Evolutionary conservation across 2,888 invertebrate species (phyloP), one percentile per base, ranked within the genome.

Genomic region (Trichopria drosophilae): DNA sequence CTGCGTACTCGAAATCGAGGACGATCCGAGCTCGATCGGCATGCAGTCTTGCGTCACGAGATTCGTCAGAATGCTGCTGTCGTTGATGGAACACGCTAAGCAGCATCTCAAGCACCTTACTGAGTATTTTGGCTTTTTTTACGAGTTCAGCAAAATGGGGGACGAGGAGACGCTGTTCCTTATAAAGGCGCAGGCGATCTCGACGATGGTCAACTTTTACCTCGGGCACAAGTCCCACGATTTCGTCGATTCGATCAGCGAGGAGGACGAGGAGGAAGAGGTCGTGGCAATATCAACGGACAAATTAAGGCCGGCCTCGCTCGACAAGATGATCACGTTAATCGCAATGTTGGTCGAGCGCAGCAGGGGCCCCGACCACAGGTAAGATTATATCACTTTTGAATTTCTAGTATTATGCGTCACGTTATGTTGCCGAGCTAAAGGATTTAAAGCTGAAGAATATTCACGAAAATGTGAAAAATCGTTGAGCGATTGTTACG

Each of bases 81-180:
- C 89, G 29, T 80, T 92, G 75, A 87, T 92, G 87, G 93, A 93
- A 68, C 90, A 88, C 69, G 93, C 91, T 26, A 87, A 91, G 61
- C 86, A 88, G 20, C 90, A 93, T 75, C 73, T 92, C 54, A 86
- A 91, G 53, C 91, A 95, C 73, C 78, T 96, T 58, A 90, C 93
- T 1, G 96, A 96, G 75, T 95, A 93, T 76, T 96, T 96, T 75
- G 87, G 90, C 28, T 83, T 96, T 64, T 78, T 96, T 55, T 88
- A 92, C 72, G 95, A 96, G 75, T 95, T 95, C 76, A 92, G 93
- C 62, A 89, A 93, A 73, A 91, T 94, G 90, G 94, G 95, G 0
- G 93, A 93, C 57, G 93, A 93, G 65, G 95, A 96, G 73, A 88
- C 90, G 20, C 83, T 87, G 71, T 96, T 95, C 77, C 79, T 96